Base-by-base conservation (phyloP, 2,113 vertebrate species). In the Cololabis saira region DNA sequence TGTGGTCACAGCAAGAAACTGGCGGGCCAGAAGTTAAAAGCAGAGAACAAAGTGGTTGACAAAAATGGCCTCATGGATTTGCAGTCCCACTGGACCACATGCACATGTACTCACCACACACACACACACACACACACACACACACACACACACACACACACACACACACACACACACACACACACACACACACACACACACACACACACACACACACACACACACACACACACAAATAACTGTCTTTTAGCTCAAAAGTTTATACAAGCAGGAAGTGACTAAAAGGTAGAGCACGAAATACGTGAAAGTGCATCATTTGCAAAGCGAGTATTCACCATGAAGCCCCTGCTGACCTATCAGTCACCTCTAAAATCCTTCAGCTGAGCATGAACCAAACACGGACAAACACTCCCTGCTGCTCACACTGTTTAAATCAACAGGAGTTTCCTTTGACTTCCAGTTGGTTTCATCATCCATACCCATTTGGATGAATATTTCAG, bases 401-500 rank as follows among this genome's bases (percentile, higher is more conserved):
- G 33, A 53, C 37, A 67, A 59, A 54, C 59, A 60, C 12, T 47
- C 40, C 33, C 56, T 17, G 13, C 18, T 3, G 24, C 44, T 45
- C 70, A 45, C 56, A 71, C 47, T 70, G 82, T 78, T 72, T 60
- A 84, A 68, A 88, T 84, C 88, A 85, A 84, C 85, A 87, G 65
- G 76, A 82, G 78, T 85, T 89, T 89, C 83, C 85, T 80, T 67
- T 43, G 47, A 43, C 75, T 81, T 81, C 78, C 80, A 82, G 58
- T 76, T 74, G 63, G 75, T 84, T 89, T 89, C 84, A 86, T 89
- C 85, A 84, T 69, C 74, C 64, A 33, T 65, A 52, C 67, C 81
- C 54, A 67, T 82, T 76, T 74, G 22, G 40, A 76, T 89, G 37
- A 89, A 88, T 84, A 83, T 86, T 89, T 88, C 72, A 88, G 13